These are phyloP conservation scores for Gephyroberyx darwinii DNA, from an alignment of 2,797 vertebrate genomes.

Conservation along the genomic window DNA sequence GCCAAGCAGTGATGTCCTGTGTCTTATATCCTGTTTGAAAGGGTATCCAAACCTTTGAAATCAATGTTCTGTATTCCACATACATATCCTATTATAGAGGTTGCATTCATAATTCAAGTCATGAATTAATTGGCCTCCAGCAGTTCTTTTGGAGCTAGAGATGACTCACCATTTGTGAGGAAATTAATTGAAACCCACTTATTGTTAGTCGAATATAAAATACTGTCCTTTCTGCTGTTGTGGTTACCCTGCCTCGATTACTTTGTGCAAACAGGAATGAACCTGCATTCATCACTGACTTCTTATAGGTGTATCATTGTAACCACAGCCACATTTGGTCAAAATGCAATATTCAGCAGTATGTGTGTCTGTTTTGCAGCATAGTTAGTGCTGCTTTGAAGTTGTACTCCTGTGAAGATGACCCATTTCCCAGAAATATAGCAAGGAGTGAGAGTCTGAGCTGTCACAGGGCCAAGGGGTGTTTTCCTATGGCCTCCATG, in stretches of 20 bases:
- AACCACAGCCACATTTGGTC: constrained; percentile 11
- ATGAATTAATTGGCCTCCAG: constrained; percentile 60
- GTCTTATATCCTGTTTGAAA: constrained; percentile 47
- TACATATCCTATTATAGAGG: constrained; percentile 49
- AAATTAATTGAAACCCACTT: constrained; percentile 61
- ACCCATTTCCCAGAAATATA: constrained; percentile 69
- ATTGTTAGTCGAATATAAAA: constrained; percentile 47
- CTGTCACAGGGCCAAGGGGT: constrained; percentile 50
- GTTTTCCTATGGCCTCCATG: constrained; percentile 48
- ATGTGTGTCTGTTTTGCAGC: constrained; percentile 38
- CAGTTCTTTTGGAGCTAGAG: constrained; percentile 53
- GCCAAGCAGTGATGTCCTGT: constrained; percentile 41
- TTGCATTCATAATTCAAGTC: constrained; percentile 68
- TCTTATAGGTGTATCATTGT: constrained; percentile 13
- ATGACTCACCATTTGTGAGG: constrained; percentile 61
- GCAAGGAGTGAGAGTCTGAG: constrained; percentile 50
- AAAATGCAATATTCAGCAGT: constrained; percentile 23
- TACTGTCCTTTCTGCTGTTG: constrained; percentile 35
- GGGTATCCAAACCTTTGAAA: constrained; percentile 52
- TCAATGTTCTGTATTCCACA: constrained; percentile 64
- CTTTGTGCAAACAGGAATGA: constrained; percentile 32
- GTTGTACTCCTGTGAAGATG: constrained; percentile 62
- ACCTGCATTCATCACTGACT: constrained; percentile 37
- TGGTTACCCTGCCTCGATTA: constrained; percentile 32
- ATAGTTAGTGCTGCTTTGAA: constrained; percentile 62